phyloP scores from a whole-genome alignment of 2,888 invertebrate genomes.

The Drosophila formosana region DNA sequence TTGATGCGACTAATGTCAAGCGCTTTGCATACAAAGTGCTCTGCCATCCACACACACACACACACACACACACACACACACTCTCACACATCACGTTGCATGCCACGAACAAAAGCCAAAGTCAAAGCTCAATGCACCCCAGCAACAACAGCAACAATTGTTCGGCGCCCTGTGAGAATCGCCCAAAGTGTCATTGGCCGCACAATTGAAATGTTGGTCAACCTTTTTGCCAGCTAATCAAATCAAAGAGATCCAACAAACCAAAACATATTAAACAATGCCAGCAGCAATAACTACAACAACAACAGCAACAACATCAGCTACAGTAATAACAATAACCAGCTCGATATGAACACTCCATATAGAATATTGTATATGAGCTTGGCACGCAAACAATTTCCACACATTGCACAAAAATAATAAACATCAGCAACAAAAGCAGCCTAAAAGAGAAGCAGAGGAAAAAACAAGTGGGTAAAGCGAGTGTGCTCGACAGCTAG shows the following conservation, averaged over 20 bases:
- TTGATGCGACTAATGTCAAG: conserved; percentile 61
- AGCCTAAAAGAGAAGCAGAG: conserved; percentile 26
- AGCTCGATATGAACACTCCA: conserved; percentile 14
- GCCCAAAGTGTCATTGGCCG: conserved; percentile 40
- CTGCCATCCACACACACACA: conserved; percentile 14
- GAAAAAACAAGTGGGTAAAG: neutral
- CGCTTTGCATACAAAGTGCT: conserved; percentile 69
- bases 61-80: too few relatives aligned
- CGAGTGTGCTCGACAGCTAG: neutral
- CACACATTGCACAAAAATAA: conserved; percentile 79
- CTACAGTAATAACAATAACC: conserved; percentile 24
- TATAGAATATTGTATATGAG: conserved; percentile 36
- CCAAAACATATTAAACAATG: conserved; percentile 26
- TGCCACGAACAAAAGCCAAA: conserved; percentile 32
- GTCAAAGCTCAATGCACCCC: conserved; percentile 66
- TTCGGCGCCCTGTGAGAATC: conserved; percentile 29
- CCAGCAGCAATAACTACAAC: conserved; percentile 8
- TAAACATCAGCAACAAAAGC: conserved; percentile 54
- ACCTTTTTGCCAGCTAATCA: conserved; percentile 36
- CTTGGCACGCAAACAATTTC: conserved; percentile 75
- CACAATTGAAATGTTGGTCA: conserved; percentile 44
- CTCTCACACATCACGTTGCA: neutral
- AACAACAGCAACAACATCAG: conserved; percentile 4
- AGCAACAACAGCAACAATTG: conserved; percentile 15
- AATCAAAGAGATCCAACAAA: conserved; percentile 52